Evolutionary conservation across 2,113 vertebrate genomes (phyloP).

Genomic region (Thamnophis sirtalis): DNA sequence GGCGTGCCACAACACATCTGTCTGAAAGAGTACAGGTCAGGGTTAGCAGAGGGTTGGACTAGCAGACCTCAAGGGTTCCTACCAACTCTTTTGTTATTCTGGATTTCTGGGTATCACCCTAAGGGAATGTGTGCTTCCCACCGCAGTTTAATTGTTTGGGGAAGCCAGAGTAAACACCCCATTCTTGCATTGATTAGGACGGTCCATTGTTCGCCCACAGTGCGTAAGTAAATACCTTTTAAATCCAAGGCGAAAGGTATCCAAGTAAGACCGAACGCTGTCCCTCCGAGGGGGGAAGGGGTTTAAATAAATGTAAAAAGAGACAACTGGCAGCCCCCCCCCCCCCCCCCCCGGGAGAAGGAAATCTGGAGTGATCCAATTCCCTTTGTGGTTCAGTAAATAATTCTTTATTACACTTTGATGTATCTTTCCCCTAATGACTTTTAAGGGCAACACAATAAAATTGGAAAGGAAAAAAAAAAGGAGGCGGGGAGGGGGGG

Average conservation of each 20-base stretch:
- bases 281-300: no score
- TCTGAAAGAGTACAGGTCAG: background rate
- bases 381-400: slow-evolving; percentile 24
- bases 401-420: slow-evolving; percentile 3
- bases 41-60: background rate
- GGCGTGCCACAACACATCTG: background rate
- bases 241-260: background rate
- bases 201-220: background rate
- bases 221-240: background rate
- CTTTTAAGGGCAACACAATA: slow-evolving; percentile 45
- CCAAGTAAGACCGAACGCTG: background rate
- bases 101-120: background rate
- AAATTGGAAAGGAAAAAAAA: slow-evolving; percentile 25
- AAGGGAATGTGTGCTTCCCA: no score
- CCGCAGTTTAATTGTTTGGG: background rate
- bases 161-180: background rate
- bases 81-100: background rate
- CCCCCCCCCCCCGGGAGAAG: no score
- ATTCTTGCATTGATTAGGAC: background rate
- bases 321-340: background rate
- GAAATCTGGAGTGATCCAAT: background rate
- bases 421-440: slow-evolving; percentile 53
- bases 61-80: background rate
- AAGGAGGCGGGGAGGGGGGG: background rate
- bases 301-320: background rate